Percentiles rank a stretch among this genome's conserved stretches.
phyloP scores from a whole-genome alignment of 1,140 invertebrate species.

The Platyscapa corneri region DNA sequence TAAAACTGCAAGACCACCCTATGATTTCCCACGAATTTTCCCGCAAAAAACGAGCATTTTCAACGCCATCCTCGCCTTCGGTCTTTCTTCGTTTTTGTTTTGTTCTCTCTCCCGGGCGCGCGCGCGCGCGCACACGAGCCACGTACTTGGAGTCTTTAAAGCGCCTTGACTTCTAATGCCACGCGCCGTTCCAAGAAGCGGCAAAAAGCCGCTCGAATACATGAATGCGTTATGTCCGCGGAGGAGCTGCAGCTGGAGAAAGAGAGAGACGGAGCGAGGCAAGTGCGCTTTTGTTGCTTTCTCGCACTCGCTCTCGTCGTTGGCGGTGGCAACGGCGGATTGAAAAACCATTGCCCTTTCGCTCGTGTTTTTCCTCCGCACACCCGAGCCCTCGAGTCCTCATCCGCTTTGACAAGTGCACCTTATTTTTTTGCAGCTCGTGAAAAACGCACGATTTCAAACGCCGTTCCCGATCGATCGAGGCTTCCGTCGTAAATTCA shows the following conservation, averaged over 20 bases:
- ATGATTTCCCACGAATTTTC: slow-evolving; percentile 36
- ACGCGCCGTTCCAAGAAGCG: slow-evolving; percentile 57
- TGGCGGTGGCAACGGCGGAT: neutral
- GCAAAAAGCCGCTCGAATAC: slow-evolving; percentile 60
- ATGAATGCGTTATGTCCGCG: slow-evolving; percentile 59
- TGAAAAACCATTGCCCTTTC: slow-evolving; percentile 1
- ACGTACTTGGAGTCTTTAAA: slow-evolving; percentile 37
- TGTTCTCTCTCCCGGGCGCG: too few relatives aligned
- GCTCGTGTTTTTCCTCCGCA: neutral
- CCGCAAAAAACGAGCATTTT: neutral
- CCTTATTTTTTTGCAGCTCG: neutral
- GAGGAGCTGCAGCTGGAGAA: neutral
- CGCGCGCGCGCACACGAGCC: neutral
- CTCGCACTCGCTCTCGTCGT: neutral
- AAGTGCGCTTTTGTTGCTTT: slow-evolving; percentile 21
- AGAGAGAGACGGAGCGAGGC: neutral
- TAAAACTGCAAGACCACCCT: neutral
- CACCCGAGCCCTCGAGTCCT: too few relatives aligned
- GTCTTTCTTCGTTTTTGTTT: slow-evolving; percentile 16
- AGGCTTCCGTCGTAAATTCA: too few relatives aligned
- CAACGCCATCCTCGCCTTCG: neutral
- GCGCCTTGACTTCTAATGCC: slow-evolving; percentile 59
- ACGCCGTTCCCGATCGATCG: neutral
- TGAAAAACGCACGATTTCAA: neutral
- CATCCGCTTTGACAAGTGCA: slow-evolving; percentile 6